phyloP scores from a whole-genome alignment of 2,888 invertebrate genomes.

The Apamea monoglypha region DNA sequence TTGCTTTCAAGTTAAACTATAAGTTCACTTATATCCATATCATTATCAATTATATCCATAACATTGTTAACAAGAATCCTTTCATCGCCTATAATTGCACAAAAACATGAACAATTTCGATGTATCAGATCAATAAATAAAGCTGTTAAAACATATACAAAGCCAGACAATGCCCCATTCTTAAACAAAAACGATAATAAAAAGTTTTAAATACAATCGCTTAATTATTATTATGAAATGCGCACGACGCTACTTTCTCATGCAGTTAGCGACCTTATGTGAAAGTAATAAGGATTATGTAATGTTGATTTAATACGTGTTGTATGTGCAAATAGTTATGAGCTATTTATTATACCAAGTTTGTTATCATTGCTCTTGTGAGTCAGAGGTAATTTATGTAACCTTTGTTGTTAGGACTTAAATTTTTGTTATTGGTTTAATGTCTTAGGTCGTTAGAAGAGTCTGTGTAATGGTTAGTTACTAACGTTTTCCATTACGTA shows the following conservation, averaged over 20 bases:
- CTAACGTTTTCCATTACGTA: slow-evolving; percentile 18
- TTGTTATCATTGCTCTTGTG: slow-evolving; percentile 60
- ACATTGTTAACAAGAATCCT: neutral
- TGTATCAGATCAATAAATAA: slow-evolving; percentile 14
- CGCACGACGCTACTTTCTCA: slow-evolving; percentile 11
- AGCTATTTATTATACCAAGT: slow-evolving; percentile 29
- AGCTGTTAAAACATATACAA: slow-evolving; percentile 4
- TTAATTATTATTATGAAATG: slow-evolving; percentile 27
- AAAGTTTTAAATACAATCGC: slow-evolving; percentile 18
- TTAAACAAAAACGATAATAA: slow-evolving; percentile 17
- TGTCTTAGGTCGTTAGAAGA: slow-evolving; percentile 25
- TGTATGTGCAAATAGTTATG: slow-evolving; percentile 29
- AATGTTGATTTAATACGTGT: slow-evolving; percentile 11
- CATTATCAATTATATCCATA: neutral
- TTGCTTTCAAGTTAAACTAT: neutral
- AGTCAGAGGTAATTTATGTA: slow-evolving; percentile 61
- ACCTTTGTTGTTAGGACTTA: slow-evolving; percentile 48
- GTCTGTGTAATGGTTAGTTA: slow-evolving; percentile 5
- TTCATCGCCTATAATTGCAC: neutral
- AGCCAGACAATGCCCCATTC: slow-evolving; percentile 14
- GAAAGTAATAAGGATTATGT: slow-evolving; percentile 14
- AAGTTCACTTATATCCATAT: neutral
- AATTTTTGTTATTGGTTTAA: slow-evolving; percentile 43
- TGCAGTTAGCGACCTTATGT: slow-evolving; percentile 33
- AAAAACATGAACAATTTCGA: neutral